phyloP scores from a whole-genome alignment of 2,113 vertebrate genomes.

The Heptranchias perlo region DNA sequence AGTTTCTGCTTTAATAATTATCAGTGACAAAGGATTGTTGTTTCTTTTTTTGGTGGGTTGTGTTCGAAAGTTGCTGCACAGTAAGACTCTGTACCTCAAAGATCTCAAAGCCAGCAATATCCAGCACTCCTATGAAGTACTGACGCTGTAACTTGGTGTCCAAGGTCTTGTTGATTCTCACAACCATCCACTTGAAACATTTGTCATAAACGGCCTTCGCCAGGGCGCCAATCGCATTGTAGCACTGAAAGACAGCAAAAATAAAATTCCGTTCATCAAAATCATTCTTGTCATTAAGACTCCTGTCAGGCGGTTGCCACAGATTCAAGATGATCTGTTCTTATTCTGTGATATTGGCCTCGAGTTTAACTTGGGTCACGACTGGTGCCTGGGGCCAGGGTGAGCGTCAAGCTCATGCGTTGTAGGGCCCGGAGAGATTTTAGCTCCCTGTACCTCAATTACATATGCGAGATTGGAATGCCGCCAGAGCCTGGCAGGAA shows the following conservation, averaged over 20 bases:
- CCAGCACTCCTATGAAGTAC: constrained; percentile 50
- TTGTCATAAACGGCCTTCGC: constrained; percentile 50
- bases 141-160: constrained; percentile 51
- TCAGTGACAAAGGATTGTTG: background rate
- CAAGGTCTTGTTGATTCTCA: constrained; percentile 49
- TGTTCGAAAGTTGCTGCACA: background rate
- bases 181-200: constrained; percentile 53
- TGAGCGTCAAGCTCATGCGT: background rate
- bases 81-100: constrained; percentile 45
- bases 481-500: background rate
- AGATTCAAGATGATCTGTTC: background rate
- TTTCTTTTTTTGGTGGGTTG: background rate
- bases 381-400: background rate
- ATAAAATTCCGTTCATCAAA: background rate
- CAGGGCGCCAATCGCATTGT: constrained; percentile 46
- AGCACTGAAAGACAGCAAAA: background rate
- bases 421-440: too few relatives aligned
- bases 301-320: background rate
- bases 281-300: too few relatives aligned
- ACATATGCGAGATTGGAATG: background rate
- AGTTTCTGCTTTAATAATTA: background rate
- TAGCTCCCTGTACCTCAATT: background rate
- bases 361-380: background rate
- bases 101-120: constrained; percentile 49
- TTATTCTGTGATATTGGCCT: background rate